These are phyloP conservation scores for Agrilus cyanescens DNA, from an alignment of 2,888 invertebrate species.

Conservation along the genomic window DNA sequence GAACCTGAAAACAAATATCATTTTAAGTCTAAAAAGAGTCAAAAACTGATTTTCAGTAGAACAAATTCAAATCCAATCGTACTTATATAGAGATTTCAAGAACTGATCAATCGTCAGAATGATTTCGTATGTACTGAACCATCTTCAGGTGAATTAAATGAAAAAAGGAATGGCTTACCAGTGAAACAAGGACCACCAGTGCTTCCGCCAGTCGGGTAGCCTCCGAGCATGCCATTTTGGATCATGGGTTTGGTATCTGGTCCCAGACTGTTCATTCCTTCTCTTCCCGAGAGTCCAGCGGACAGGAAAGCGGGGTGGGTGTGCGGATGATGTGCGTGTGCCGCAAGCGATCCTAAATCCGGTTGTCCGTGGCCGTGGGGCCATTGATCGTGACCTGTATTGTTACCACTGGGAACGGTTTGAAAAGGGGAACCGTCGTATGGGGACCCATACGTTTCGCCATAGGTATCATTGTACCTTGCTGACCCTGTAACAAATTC, in stretches of 20 bases:
- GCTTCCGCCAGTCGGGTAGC: conserved; percentile 40
- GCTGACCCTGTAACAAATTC: conserved; percentile 27
- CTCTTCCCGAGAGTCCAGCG: conserved; percentile 29
- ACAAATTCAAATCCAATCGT: too few relatives aligned
- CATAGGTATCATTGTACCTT: conserved; percentile 43
- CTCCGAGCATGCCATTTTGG: conserved; percentile 49
- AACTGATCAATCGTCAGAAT: too few relatives aligned
- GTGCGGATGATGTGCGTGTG: conserved; percentile 38
- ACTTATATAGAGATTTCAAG: too few relatives aligned
- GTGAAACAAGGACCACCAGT: conserved; percentile 52
- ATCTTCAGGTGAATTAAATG: background rate
- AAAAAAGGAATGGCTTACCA: conserved; percentile 34
- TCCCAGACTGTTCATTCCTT: conserved; percentile 26
- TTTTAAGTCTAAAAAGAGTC: too few relatives aligned
- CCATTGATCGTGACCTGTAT: conserved; percentile 34
- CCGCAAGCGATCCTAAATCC: conserved; percentile 23
- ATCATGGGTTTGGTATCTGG: conserved; percentile 38
- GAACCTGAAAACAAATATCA: conserved; percentile 50
- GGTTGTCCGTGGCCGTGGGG: conserved; percentile 27
- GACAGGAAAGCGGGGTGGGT: conserved; percentile 43
- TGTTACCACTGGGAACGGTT: conserved; percentile 55
- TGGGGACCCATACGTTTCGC: conserved; percentile 41
- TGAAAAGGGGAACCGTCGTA: conserved; percentile 62
- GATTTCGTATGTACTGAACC: too few relatives aligned
- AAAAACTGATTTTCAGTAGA: too few relatives aligned